These are phyloP conservation scores for crab-eating macaque (Macaca fascicularis) DNA, from an alignment of 2,113 vertebrate genomes.

Conservation along the genomic window DNA sequence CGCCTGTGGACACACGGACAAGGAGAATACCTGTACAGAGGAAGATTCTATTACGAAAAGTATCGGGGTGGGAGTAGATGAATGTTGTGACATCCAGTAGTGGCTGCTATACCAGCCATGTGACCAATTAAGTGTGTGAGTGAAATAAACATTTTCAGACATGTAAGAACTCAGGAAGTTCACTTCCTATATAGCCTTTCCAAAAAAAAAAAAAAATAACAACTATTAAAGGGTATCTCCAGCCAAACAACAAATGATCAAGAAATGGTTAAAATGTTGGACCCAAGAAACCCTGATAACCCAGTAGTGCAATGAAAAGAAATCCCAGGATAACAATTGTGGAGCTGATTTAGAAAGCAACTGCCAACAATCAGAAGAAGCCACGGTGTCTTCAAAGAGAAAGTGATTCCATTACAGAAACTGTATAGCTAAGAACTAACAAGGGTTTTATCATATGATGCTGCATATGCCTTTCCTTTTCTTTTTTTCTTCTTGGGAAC, in stretches of 20 bases:
- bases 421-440: neutral
- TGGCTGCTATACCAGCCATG: neutral
- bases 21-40: neutral
- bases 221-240: neutral
- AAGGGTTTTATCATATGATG: neutral
- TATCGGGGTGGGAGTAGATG: neutral
- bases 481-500: slow-evolving; percentile 23
- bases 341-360: neutral
- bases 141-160: slow-evolving; percentile 30
- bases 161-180: neutral
- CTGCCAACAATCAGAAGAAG: neutral
- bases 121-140: slow-evolving; percentile 8
- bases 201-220: neutral
- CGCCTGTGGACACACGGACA: neutral
- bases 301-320: neutral
- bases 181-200: slow-evolving; percentile 16
- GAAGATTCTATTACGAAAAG: neutral
- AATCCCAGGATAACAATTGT: neutral
- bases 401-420: neutral
- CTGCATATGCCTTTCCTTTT: neutral
- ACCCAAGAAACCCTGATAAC: slow-evolving; percentile 1
- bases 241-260: slow-evolving; percentile 15
- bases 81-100: neutral
- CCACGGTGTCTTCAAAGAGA: neutral
- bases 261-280: slow-evolving; percentile 14